These are phyloP conservation scores for Drosophila monieri DNA, from an alignment of 2,888 invertebrate species.

Conservation along the genomic window DNA sequence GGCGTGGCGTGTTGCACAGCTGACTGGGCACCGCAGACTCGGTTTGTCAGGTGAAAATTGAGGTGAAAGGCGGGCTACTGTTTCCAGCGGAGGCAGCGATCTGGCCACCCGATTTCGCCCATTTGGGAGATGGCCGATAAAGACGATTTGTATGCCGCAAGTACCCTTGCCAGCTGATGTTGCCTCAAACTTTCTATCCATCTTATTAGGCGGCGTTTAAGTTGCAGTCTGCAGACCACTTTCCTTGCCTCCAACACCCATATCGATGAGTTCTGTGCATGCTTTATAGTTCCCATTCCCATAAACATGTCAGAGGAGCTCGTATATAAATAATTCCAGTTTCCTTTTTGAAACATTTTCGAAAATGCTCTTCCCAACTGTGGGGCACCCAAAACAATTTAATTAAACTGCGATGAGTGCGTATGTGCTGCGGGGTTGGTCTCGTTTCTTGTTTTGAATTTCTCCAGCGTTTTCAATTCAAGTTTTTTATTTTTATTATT, in stretches of 20 bases:
- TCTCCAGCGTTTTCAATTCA: constrained; percentile 61
- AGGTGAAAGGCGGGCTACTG: constrained; percentile 65
- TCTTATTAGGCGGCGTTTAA: not conserved
- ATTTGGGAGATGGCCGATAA: constrained; percentile 36
- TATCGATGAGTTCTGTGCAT: constrained; percentile 3
- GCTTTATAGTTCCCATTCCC: constrained; percentile 11
- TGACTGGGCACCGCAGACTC: constrained; percentile 28
- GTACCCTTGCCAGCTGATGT: constrained; percentile 10
- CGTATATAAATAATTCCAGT: constrained; percentile 24
- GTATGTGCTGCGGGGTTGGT: constrained; percentile 20
- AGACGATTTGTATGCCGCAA: constrained; percentile 22
- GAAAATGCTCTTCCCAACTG: constrained; percentile 19
- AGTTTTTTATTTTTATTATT: constrained; percentile 59
- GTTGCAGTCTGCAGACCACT: not conserved
- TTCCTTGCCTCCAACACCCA: not conserved
- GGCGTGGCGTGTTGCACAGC: constrained; percentile 42
- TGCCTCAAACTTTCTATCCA: not conserved
- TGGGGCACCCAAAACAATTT: constrained; percentile 36
- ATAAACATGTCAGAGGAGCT: constrained; percentile 25
- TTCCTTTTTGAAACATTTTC: constrained; percentile 21
- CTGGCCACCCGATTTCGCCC: constrained; percentile 41
- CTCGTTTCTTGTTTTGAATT: constrained; percentile 46
- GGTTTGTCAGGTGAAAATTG: constrained; percentile 59
- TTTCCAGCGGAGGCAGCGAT: constrained; percentile 21
- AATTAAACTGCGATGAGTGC: constrained; percentile 53